These are phyloP conservation scores for Eupithecia exiguata DNA, from an alignment of 2,888 invertebrate species.

Conservation along the genomic window DNA sequence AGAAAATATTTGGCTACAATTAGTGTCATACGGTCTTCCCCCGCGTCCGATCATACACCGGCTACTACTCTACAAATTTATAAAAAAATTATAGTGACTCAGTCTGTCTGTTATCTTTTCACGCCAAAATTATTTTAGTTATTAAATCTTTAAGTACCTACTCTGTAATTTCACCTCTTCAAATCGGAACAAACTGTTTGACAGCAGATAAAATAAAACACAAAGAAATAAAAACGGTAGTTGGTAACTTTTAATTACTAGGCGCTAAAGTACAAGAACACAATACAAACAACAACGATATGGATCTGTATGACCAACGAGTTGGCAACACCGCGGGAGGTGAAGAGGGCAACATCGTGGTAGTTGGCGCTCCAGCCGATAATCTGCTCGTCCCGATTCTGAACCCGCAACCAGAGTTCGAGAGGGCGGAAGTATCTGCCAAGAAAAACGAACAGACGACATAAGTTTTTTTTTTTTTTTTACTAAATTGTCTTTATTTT, in stretches of 20 bases:
- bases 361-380: slow-evolving; percentile 90
- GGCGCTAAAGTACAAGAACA: neutral
- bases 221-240: neutral
- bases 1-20: too few relatives aligned
- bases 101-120: too few relatives aligned
- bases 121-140: too few relatives aligned
- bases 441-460: slow-evolving; percentile 17
- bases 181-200: neutral
- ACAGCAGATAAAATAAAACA: neutral
- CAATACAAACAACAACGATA: slow-evolving; percentile 22
- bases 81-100: too few relatives aligned
- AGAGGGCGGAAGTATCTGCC: slow-evolving; percentile 90
- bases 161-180: neutral
- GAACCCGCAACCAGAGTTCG: slow-evolving; percentile 89
- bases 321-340: slow-evolving; percentile 55
- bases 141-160: too few relatives aligned
- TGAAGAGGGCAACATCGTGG: slow-evolving; percentile 86
- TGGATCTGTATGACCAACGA: neutral
- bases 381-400: slow-evolving; percentile 88
- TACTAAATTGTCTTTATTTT: neutral
- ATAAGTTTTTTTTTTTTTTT: neutral
- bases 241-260: slow-evolving; percentile 3
- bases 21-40: too few relatives aligned
- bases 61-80: too few relatives aligned
- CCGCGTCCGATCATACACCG: too few relatives aligned